These are phyloP conservation scores for Haliclona indistincta DNA, from an alignment of 37 sponge, comb jelly and placozoan genomes.

Conservation along the genomic window DNA sequence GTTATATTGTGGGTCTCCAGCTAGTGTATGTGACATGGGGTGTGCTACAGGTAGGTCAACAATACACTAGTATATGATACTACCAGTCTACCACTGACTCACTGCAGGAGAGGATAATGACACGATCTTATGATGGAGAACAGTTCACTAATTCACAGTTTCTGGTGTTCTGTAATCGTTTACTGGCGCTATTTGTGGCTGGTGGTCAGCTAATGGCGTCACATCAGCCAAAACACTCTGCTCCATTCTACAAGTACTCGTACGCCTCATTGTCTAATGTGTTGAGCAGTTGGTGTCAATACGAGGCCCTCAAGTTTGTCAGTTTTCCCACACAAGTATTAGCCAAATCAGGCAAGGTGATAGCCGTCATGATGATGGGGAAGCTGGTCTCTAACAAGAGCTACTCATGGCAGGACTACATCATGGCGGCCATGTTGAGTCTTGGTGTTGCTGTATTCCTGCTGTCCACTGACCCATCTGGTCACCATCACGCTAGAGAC, in stretches of 20 bases:
- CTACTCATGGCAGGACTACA: constrained; percentile 89
- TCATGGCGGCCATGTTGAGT: constrained; percentile 78
- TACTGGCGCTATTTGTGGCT: constrained; percentile 78
- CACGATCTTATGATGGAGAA: constrained; percentile 81
- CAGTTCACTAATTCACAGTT: constrained; percentile 92
- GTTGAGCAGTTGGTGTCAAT: constrained; percentile 99
- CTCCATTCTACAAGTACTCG: constrained; percentile 93
- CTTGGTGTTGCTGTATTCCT: constrained; percentile 92
- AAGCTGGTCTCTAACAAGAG: constrained; percentile 88
- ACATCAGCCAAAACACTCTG: constrained; percentile 59
- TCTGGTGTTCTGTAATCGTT: constrained; percentile 93
- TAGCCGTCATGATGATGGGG: constrained; percentile 98
- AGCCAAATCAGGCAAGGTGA: constrained; percentile 88
- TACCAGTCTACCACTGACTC: not conserved
- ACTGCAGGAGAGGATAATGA: constrained; percentile 93
- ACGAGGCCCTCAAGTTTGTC: constrained; percentile 98
- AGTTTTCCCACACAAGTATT: constrained; percentile 95
- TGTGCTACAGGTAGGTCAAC: constrained; percentile 70
- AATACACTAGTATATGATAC: not conserved
- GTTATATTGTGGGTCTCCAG: constrained; percentile 81
- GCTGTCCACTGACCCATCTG: constrained; percentile 61
- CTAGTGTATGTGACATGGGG: constrained; percentile 93
- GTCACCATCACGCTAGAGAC: constrained; percentile 48
- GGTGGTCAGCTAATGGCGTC: constrained; percentile 40
- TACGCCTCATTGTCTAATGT: constrained; percentile 94